These are phyloP conservation scores for Sinocyclocheilus rhinocerous DNA, from an alignment of 2,113 vertebrate genomes.

Conservation along the genomic window DNA sequence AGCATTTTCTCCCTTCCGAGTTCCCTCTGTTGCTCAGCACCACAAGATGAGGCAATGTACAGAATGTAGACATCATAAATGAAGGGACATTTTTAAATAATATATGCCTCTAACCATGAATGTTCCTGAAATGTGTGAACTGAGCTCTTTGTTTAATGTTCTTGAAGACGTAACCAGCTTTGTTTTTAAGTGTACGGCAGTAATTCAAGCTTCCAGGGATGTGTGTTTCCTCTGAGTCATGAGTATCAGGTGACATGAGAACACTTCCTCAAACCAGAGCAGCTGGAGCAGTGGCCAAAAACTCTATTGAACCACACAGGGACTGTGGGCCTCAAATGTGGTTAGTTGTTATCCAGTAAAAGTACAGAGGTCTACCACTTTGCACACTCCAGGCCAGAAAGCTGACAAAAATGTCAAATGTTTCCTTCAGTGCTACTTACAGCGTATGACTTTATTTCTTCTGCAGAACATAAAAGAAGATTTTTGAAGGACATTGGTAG, in stretches of 20 bases:
- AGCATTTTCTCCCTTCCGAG: constrained; percentile 34
- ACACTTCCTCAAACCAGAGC: constrained; percentile 41
- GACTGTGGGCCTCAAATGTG: background rate
- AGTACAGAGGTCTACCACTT: constrained; percentile 10
- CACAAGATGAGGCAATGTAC: constrained; percentile 29
- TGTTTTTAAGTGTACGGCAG: constrained; percentile 27
- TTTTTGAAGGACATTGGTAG: background rate
- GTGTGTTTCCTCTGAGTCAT: constrained; percentile 52
- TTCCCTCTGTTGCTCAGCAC: constrained; percentile 34
- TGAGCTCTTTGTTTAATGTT: constrained; percentile 38
- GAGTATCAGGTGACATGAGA: constrained; percentile 46
- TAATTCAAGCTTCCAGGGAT: constrained; percentile 39
- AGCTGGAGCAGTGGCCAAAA: constrained; percentile 17
- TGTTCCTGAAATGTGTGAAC: constrained; percentile 37
- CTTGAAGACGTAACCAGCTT: constrained; percentile 31
- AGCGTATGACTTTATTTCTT: background rate
- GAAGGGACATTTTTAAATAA: constrained; percentile 53
- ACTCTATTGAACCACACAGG: background rate
- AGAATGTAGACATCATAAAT: constrained; percentile 58
- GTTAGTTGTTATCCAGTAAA: constrained; percentile 19
- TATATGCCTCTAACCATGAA: constrained; percentile 1
- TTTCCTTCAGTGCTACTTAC: background rate
- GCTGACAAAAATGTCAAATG: constrained; percentile 4
- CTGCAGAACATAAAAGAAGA: background rate
- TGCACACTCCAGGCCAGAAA: background rate